Percentiles rank a stretch among this genome's conserved stretches.
Evolutionary conservation across 2,888 invertebrate genomes (phyloP).

Genomic region (Andrena minutula): DNA sequence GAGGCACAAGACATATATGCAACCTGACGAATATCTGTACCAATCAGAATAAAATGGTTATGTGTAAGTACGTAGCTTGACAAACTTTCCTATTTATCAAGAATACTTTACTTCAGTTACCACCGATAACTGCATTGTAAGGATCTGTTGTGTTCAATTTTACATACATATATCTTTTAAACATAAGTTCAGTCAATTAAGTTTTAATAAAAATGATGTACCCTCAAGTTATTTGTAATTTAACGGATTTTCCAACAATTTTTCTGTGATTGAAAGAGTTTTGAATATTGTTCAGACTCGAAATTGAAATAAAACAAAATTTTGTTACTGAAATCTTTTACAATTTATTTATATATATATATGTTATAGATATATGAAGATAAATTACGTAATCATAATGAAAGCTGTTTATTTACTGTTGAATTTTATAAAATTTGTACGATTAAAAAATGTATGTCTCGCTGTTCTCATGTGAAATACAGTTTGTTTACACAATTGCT

Average conservation of each 20-base stretch:
- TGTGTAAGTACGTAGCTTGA: too few relatives aligned
- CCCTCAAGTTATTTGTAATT: too few relatives aligned
- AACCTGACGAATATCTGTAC: background rate
- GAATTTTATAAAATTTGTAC: slow-evolving; percentile 2
- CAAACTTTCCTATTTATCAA: background rate
- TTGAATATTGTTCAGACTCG: background rate
- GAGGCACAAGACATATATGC: slow-evolving; percentile 29
- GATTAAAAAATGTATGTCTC: slow-evolving; percentile 10
- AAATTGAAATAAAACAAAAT: background rate
- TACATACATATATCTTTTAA: background rate
- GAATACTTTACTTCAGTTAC: background rate
- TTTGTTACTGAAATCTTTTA: background rate
- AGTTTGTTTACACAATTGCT: slow-evolving; percentile 78
- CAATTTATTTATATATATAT: background rate
- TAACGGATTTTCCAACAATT: too few relatives aligned
- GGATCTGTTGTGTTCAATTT: background rate
- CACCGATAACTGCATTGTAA: background rate
- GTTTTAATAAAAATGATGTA: background rate
- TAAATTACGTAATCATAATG: background rate
- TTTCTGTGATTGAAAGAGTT: background rate
- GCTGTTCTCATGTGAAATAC: slow-evolving; percentile 10
- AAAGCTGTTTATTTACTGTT: background rate
- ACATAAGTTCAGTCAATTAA: background rate
- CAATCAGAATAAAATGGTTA: too few relatives aligned
- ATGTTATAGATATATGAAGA: background rate